These are phyloP conservation scores for Sicus ferrugineus DNA, from an alignment of 2,888 invertebrate species.

Conservation along the genomic window DNA sequence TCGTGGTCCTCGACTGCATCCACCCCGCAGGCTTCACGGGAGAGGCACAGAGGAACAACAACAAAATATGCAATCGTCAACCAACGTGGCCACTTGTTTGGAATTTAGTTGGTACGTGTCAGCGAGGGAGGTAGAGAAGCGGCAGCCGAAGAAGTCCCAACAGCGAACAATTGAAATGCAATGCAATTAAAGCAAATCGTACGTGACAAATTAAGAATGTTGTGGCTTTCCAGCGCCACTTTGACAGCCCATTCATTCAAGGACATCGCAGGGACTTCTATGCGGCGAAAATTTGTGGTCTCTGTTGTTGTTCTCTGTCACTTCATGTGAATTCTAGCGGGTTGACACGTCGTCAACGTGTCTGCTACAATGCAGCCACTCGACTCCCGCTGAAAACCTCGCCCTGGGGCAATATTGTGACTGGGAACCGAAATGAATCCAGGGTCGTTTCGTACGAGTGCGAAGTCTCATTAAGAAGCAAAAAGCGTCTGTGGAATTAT, in stretches of 20 bases:
- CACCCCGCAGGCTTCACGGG: not conserved
- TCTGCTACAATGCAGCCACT: not conserved
- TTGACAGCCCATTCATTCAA: not conserved
- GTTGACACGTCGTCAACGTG: slow-evolving; percentile 33
- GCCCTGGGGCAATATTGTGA: not conserved
- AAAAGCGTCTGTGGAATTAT: slow-evolving; percentile 36
- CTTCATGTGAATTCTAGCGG: slow-evolving; percentile 26
- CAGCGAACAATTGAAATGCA: slow-evolving; percentile 31
- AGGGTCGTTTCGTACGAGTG: not conserved
- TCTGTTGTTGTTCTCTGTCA: slow-evolving; percentile 12
- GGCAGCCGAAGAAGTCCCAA: not conserved
- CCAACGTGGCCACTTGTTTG: slow-evolving; percentile 8
- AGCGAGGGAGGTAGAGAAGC: too few relatives aligned
- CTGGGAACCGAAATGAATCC: not conserved
- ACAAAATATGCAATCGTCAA: not conserved
- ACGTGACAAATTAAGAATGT: slow-evolving; percentile 43
- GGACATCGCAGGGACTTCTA: not conserved
- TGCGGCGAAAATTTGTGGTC: not conserved
- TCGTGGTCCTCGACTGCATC: slow-evolving; percentile 14
- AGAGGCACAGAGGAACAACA: slow-evolving; percentile 3
- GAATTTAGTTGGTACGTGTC: not conserved
- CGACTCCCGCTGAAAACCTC: not conserved
- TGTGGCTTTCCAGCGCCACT: not conserved
- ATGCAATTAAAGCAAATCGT: slow-evolving; percentile 49
- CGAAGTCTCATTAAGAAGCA: slow-evolving; percentile 15